A percentile compares a stretch with the other conserved stretches of the same genome.
phyloP scores from a whole-genome alignment of 1,140 invertebrate species.

The Gyrodactylus bullatarudis region DNA sequence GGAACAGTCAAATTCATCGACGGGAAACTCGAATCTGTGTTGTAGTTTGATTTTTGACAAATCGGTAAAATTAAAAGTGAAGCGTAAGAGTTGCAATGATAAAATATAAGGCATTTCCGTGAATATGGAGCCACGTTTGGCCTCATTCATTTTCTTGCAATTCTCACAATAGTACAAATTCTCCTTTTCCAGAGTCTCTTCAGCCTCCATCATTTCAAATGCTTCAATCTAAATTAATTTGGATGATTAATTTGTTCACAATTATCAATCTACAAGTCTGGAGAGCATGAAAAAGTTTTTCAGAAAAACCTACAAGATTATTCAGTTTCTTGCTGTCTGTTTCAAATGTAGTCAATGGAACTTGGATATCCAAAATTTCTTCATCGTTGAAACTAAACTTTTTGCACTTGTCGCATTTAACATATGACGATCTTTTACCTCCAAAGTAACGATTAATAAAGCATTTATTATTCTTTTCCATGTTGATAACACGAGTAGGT shows the following conservation, averaged over 20 bases:
- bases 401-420: slow-evolving; percentile 24
- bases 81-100: slow-evolving; percentile 51
- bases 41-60: slow-evolving; percentile 57
- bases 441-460: background rate
- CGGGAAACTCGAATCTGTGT: slow-evolving; percentile 31
- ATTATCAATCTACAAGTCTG: too few relatives aligned
- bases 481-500: background rate
- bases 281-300: too few relatives aligned
- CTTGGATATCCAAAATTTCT: slow-evolving; percentile 50
- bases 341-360: slow-evolving; percentile 15
- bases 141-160: slow-evolving; percentile 54
- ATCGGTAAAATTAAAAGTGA: slow-evolving; percentile 55
- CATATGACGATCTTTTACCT: background rate
- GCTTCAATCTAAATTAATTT: background rate
- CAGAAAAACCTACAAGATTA: too few relatives aligned
- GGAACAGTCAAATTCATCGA: slow-evolving; percentile 12
- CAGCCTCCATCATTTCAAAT: background rate
- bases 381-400: slow-evolving; percentile 47
- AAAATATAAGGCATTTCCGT: slow-evolving; percentile 52
- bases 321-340: background rate
- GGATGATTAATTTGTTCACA: too few relatives aligned
- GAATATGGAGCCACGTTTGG: slow-evolving; percentile 53
- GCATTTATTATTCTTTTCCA: background rate
- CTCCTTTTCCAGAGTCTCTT: slow-evolving; percentile 41
- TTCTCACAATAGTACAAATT: slow-evolving; percentile 63